These are phyloP conservation scores for Triplophysa tibetana DNA, from an alignment of 2,113 vertebrate species.

Conservation along the genomic window DNA sequence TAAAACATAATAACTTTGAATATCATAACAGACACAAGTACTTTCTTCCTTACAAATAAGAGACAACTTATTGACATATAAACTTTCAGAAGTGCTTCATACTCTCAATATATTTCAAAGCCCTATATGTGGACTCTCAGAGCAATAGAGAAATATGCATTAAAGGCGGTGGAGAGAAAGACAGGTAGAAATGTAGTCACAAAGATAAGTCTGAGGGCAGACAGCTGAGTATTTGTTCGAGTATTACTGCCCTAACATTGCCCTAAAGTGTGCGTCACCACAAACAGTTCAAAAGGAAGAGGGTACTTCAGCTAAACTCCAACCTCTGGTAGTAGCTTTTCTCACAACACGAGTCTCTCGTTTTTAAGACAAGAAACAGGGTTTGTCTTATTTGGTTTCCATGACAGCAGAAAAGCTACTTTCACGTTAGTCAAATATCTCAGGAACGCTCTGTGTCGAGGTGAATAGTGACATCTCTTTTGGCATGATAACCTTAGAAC, in stretches of 20 bases:
- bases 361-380: not conserved
- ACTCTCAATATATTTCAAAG: conserved; percentile 56
- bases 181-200: conserved; percentile 50
- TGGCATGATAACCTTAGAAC: not conserved
- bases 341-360: not conserved
- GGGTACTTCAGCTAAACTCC: too few relatives aligned
- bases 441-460: not conserved
- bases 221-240: conserved; percentile 18
- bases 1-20: not conserved
- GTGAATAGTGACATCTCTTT: not conserved
- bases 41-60: conserved; percentile 33
- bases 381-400: conserved; percentile 24
- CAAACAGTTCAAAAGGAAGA: not conserved
- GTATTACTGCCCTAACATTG: not conserved
- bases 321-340: not conserved
- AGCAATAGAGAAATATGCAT: conserved; percentile 67
- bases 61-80: conserved; percentile 48
- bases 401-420: conserved; percentile 31
- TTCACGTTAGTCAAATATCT: conserved; percentile 33
- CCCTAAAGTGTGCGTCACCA: not conserved
- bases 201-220: conserved; percentile 9
- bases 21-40: conserved; percentile 14
- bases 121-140: conserved; percentile 47
- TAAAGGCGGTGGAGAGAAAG: conserved; percentile 61
- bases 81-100: conserved; percentile 71